Evolutionary conservation across 2,888 invertebrate species (phyloP).

Genomic region (Tyria jacobaeae): DNA sequence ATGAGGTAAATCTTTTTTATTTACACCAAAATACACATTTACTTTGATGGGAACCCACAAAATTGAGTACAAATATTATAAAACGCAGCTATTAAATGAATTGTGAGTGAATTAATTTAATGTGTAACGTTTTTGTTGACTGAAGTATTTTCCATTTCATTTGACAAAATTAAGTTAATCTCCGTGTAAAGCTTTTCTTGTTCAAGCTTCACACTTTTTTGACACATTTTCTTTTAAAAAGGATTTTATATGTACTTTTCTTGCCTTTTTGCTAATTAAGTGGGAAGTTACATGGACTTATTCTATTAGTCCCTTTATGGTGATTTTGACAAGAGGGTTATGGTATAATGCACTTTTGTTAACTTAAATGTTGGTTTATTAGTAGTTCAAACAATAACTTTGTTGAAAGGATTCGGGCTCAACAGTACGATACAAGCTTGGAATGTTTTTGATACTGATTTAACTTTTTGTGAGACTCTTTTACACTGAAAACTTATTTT

Average conservation of each 20-base stretch:
- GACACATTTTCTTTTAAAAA: conserved; percentile 26
- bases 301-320: conserved; percentile 1
- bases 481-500: conserved; percentile 39
- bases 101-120: conserved; percentile 43
- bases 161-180: conserved; percentile 42
- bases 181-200: conserved; percentile 32
- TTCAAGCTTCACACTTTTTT: conserved; percentile 27
- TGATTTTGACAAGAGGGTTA: neutral
- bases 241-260: conserved; percentile 20
- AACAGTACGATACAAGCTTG: conserved; percentile 22
- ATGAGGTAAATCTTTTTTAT: conserved; percentile 8
- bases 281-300: conserved; percentile 4
- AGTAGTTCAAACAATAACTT: conserved; percentile 9
- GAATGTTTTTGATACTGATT: conserved; percentile 21
- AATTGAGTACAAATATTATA: conserved; percentile 4
- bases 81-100: conserved; percentile 31
- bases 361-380: neutral
- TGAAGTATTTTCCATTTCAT: conserved; percentile 41
- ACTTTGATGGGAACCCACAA: neutral
- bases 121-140: conserved; percentile 28
- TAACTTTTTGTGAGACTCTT: conserved; percentile 23
- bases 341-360: neutral
- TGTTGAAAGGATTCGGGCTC: conserved; percentile 1
- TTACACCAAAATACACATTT: conserved; percentile 3
- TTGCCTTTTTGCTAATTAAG: conserved; percentile 33